Base-by-base conservation (phyloP, 2,888 invertebrate genomes). In the Agapetus fuscipes region DNA sequence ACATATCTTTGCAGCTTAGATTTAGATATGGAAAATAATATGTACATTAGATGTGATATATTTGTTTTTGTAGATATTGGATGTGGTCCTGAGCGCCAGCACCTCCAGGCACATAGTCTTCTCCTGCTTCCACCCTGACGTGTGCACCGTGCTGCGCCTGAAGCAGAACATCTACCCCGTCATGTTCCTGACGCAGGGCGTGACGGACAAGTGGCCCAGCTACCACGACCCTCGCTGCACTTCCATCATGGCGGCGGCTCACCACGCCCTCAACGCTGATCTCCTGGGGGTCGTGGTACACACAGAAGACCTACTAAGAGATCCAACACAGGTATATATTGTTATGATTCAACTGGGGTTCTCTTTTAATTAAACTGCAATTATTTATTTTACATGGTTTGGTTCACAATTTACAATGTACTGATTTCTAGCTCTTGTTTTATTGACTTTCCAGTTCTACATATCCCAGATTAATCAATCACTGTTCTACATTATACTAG, bases 161-260 rank as follows among this genome's bases (percentile, higher is more conserved):
- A 98, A 98, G 56, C 98, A 98, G 66, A 97, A 96, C 64, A 85
- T 84, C 53, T 98, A 91, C 65, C 97, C 97, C 0, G 89, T 96
- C 6, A 80, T 97, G 72, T 95, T 97, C 59, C 68, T 98, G 45
- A 94, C 94, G 3, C 51, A 62, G 66, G 70, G 70, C 11, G 50
- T 56, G 13, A 62, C 66, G 7, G 56, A 52, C 3, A 70, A 62
- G 49, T 96, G 91, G 59, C 76, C 82, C 31, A 77, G 80, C 25
- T 96, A 89, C 59, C 75, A 78, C 45, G 95, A 96, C 63, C 81
- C 84, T 0, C 57, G 95, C 20, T 88, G 91, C 51, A 77, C 79
- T 53, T 76, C 79, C 2, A 82, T 93, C 49, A 79, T 81, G 30
- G 79, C 80, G 52, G 93, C 91, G 1, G 82, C 87, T 29, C 80